These are phyloP conservation scores for Ophion ellenae DNA, from an alignment of 2,888 invertebrate genomes.

Conservation along the genomic window DNA sequence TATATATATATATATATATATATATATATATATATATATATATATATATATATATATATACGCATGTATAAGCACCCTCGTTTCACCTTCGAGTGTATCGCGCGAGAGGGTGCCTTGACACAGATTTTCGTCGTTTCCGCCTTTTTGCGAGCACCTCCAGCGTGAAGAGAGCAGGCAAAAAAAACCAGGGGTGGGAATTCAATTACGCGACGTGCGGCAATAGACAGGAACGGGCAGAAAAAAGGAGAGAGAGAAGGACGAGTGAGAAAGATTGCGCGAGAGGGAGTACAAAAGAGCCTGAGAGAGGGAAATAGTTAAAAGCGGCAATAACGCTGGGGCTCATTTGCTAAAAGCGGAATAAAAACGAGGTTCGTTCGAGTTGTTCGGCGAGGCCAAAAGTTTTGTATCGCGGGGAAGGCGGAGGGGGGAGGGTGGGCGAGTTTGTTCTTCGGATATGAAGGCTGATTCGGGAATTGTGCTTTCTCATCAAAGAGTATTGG, in stretches of 20 bases:
- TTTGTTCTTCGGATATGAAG: neutral
- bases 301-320: neutral
- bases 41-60: neutral
- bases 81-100: slow-evolving; percentile 28
- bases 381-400: neutral
- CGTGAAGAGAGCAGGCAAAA: slow-evolving; percentile 41
- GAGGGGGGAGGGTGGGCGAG: no score
- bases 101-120: slow-evolving; percentile 64
- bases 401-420: neutral
- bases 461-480: neutral
- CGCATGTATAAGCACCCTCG: neutral
- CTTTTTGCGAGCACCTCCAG: slow-evolving; percentile 1
- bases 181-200: slow-evolving; percentile 73
- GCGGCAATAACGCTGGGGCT: neutral
- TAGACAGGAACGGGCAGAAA: neutral
- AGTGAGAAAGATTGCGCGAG: slow-evolving; percentile 25
- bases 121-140: slow-evolving; percentile 57
- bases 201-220: slow-evolving; percentile 71
- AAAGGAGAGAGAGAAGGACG: neutral
- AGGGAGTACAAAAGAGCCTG: neutral
- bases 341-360: neutral
- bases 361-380: neutral
- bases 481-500: neutral
- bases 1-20: no score
- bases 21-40: no score